A percentile compares a stretch with the other conserved stretches of the same genome.
Evolutionary conservation across 2,888 invertebrate genomes (phyloP).

Genomic region (Rotaria macrura): DNA sequence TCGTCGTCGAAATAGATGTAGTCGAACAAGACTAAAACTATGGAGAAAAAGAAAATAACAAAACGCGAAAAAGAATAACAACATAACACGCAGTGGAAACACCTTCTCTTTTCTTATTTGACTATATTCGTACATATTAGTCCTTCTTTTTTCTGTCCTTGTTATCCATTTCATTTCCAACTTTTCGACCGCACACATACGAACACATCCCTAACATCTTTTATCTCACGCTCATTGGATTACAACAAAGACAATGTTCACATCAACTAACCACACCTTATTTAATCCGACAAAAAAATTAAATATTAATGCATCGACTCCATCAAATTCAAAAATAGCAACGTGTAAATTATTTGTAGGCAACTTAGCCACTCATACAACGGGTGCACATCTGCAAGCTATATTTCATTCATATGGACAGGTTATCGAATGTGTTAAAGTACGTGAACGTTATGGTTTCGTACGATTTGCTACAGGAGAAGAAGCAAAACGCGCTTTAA

Average conservation of each 20-base stretch:
- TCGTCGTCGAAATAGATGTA: not conserved
- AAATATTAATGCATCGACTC: not conserved
- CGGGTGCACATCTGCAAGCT: not conserved
- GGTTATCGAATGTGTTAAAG: conserved; percentile 18
- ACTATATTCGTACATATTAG: not conserved
- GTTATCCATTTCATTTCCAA: not conserved
- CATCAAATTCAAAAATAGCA: not conserved
- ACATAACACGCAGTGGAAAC: not conserved
- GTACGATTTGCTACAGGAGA: not conserved
- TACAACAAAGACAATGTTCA: not conserved
- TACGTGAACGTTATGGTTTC: conserved; percentile 16
- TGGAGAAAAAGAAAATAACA: not conserved
- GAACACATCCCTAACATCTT: too few species aligned
- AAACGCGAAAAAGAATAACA: not conserved
- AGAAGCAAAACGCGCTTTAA: not conserved
- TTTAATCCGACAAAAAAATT: not conserved
- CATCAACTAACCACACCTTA: not conserved
- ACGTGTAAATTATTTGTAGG: conserved; percentile 19
- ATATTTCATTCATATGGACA: conserved; percentile 17
- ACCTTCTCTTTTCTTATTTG: not conserved
- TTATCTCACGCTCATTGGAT: too few species aligned
- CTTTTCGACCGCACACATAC: not conserved
- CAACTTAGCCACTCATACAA: conserved; percentile 3
- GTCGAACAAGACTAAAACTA: not conserved
- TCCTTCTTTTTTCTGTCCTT: not conserved